These are phyloP conservation scores for Pocillopora verrucosa DNA, from an alignment of 64 coral and sea anemone genomes.

Conservation along the genomic window DNA sequence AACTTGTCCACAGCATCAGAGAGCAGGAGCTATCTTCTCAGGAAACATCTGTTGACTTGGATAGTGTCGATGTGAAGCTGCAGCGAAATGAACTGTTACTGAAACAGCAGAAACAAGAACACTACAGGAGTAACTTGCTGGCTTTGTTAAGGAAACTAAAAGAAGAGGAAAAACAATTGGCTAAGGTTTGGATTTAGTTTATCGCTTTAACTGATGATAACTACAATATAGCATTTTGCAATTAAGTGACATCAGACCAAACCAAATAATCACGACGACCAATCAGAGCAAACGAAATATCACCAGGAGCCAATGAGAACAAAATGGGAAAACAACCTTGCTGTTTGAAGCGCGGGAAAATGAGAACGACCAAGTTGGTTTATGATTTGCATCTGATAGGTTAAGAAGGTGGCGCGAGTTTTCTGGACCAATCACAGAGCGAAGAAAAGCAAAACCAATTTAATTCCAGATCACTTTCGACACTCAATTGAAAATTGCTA, in stretches of 20 bases:
- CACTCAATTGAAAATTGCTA: no score
- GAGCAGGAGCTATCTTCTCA: constrained; percentile 14
- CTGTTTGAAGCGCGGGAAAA: neutral
- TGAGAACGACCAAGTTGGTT: neutral
- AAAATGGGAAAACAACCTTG: neutral
- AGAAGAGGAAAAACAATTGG: constrained; percentile 29
- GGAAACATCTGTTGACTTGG: constrained; percentile 29
- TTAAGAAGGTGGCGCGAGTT: neutral
- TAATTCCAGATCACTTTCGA: no score
- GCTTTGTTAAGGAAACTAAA: constrained; percentile 51
- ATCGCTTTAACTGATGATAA: neutral
- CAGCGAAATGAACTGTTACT: constrained; percentile 68
- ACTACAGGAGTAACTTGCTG: constrained; percentile 20
- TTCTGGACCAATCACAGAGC: no score
- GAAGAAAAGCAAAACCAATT: no score
- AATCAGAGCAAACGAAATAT: neutral
- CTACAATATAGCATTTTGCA: neutral
- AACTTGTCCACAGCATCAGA: constrained; percentile 60
- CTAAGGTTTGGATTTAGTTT: neutral
- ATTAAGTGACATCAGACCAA: neutral
- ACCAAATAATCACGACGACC: neutral
- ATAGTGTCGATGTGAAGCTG: constrained; percentile 59
- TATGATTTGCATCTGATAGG: neutral
- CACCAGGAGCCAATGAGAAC: neutral
- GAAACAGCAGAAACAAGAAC: constrained; percentile 82